A percentile compares a stretch with the other conserved stretches of the same genome.
phyloP scores from a whole-genome alignment of 2,888 invertebrate species.

The Brenthis hecate region DNA sequence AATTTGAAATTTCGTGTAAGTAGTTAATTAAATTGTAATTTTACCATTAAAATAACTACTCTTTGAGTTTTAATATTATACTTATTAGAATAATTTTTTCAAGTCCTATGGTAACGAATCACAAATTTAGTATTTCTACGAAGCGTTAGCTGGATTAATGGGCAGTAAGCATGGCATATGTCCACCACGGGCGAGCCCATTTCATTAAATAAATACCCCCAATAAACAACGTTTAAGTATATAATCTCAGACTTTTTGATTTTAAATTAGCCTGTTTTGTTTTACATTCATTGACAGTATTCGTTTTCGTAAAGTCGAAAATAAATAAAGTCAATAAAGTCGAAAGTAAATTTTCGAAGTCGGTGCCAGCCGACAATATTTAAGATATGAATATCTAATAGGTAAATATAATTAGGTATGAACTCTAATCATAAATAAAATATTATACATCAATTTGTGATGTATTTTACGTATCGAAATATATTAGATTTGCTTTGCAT shows the following conservation, averaged over 20 bases:
- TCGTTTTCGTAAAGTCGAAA: no score
- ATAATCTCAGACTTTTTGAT: neutral
- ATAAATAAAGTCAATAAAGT: no score
- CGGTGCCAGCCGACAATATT: no score
- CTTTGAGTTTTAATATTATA: neutral
- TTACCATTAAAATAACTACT: neutral
- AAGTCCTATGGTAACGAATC: conserved; percentile 20
- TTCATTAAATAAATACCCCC: conserved; percentile 15
- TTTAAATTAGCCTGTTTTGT: neutral
- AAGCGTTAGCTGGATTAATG: conserved; percentile 36
- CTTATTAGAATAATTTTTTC: neutral
- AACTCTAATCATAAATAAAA: no score
- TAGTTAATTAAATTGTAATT: neutral
- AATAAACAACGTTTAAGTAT: conserved; percentile 1
- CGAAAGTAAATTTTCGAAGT: no score
- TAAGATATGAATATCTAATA: no score
- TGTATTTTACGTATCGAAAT: no score
- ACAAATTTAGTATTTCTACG: conserved; percentile 35
- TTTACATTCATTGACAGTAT: neutral
- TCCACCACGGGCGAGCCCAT: conserved; percentile 18
- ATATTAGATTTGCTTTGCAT: no score
- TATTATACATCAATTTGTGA: no score
- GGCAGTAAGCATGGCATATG: conserved; percentile 21
- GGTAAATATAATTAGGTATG: no score
- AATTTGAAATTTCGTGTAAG: neutral